A percentile compares a stretch with the other conserved stretches of the same genome.
phyloP scores from a whole-genome alignment of 35 echinoderm and acorn worm genomes.

The Lytechinus pictus region DNA sequence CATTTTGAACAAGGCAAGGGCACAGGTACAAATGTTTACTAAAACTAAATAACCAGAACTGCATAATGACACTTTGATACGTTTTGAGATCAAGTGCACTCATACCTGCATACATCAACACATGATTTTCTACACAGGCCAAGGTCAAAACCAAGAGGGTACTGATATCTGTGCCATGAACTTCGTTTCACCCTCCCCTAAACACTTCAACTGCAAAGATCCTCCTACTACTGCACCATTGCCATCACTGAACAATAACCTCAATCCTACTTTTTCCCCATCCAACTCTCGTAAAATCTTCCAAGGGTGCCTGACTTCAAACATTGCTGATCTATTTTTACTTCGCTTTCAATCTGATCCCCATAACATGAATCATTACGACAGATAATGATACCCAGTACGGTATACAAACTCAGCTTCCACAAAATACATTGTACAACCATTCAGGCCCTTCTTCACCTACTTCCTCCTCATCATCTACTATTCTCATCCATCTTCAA shows the following conservation, averaged over 20 bases:
- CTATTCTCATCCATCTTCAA: too few relatives aligned
- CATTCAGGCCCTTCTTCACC: too few relatives aligned
- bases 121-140: neutral
- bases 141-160: neutral
- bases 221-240: neutral
- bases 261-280: neutral
- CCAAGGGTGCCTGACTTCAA: neutral
- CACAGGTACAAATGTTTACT: neutral
- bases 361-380: too few relatives aligned
- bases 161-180: conserved; percentile 1
- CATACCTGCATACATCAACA: neutral
- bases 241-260: neutral
- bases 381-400: neutral
- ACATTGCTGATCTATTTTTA: neutral
- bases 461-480: too few relatives aligned
- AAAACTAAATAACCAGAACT: neutral
- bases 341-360: too few relatives aligned
- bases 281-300: neutral
- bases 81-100: neutral
- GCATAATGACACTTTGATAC: neutral
- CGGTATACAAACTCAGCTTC: neutral
- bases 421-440: neutral
- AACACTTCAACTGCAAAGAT: neutral
- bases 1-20: too few relatives aligned
- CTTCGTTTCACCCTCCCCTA: neutral